Base-by-base conservation (phyloP, 2,888 invertebrate species). In the Drosophila atripex region DNA sequence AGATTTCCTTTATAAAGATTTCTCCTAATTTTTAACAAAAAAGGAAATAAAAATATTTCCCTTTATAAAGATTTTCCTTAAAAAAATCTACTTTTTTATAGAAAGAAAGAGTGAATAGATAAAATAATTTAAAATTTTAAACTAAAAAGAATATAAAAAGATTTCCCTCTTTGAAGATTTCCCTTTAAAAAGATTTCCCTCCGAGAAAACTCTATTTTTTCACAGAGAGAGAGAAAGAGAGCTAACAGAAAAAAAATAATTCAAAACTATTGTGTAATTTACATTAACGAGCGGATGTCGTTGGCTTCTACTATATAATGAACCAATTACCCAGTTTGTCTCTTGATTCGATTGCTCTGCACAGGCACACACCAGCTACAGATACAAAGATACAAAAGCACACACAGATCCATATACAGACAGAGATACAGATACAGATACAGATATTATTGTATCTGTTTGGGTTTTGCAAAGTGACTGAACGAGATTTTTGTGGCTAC, bases 281-380 rank as follows among this genome's bases (percentile, higher is more conserved):
- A 80, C 80, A 80, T 80, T 80, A 80, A 85, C 80, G 74, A 80
- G 83, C 80, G 80, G 80, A 80, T 85, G 80, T 85, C 85, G 80
- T 85, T 87, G 87, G 82, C 71, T 80, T 80, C 85, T 72, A 80
- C 85, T 85, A 80, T 76, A 80, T 80, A 86, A 80, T 80, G 80
- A 80, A 80, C 85, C 80, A 80, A 80, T 80, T 80, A 85, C 87
- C 86, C 86, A 87, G 80, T 87, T 86, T 87, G 86, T 85, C 83
- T 80, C 80, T 80, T 87, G 82, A 80, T 80, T 87, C 86, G 87
- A 80, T 87, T 87, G 85, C 85, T 76, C 72, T 70, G 70, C 70
- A 70, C 45, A 41, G 16, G 16, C 25, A 18, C 18, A 18, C 18
- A 18, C 18, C 18, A 18, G 18, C 18, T 18, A 32, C 46, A 61